Conservation (phyloP, 2,113 vertebrate species). For the Protobothrops flavoviridis region DNA sequence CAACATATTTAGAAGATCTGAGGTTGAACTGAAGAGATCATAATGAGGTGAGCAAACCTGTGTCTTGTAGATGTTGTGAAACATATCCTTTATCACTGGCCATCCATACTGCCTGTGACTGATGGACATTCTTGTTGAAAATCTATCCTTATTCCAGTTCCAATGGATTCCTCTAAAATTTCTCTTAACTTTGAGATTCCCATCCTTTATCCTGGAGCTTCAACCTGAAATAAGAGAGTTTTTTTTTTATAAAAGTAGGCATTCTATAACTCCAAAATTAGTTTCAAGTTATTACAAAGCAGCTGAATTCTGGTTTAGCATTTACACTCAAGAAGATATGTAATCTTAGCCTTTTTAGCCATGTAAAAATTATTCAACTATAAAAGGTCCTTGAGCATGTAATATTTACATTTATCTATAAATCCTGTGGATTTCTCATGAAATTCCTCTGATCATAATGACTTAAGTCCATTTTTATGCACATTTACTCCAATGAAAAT, state of each 20-base stretch:
- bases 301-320: constrained; percentile 53
- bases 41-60: not conserved
- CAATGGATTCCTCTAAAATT: not conserved
- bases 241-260: not conserved
- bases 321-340: constrained; percentile 33
- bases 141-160: not conserved
- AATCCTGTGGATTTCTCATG: constrained; percentile 67
- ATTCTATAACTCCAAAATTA: constrained; percentile 38
- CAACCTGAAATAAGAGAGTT: constrained; percentile 26
- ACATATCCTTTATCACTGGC: not conserved
- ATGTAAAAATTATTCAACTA: constrained; percentile 63
- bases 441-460: constrained; percentile 69
- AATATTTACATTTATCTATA: constrained; percentile 69
- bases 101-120: not conserved
- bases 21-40: not conserved
- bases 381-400: constrained; percentile 67
- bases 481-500: not conserved
- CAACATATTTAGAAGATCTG: not conserved
- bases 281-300: constrained; percentile 48
- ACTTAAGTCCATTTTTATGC: not conserved
- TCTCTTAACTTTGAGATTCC: constrained; percentile 14
- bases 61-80: not conserved
- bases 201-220: not conserved
- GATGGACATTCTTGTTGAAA: not conserved
- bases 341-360: constrained; percentile 48